Evolutionary conservation across 2,113 vertebrate genomes (phyloP), one percentile per base, ranked within the genome.

Genomic region (Glaucidium brasilianum): DNA sequence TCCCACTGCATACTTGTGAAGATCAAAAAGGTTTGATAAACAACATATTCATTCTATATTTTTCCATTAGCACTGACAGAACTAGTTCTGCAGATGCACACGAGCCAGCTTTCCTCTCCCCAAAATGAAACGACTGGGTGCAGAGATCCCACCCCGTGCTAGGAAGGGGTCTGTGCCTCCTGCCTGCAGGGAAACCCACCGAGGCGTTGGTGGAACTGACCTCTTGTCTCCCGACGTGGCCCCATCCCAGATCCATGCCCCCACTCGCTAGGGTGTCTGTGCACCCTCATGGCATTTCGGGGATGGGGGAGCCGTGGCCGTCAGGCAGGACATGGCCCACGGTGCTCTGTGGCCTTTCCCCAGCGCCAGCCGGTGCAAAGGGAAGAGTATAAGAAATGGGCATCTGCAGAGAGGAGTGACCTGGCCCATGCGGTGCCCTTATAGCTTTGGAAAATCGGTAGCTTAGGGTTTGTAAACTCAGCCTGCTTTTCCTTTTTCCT

Each of bases 231-330:
- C 74, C 80, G 60, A 39, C 12, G 83, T 87, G 94, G 79, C 63
- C 53, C 13, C 2, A 5, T 25, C 8, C 49, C 6, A 29, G 63
- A 45, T n/a, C 15, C 7, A 6, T 26, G 37, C 15, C 29, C 32
- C 20, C 15, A 5, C 15, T 6, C 1, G 1, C 32, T 0, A 5
- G 21, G 22, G 27, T 2, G 16, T 12, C 45, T 3, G 2, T 1
- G 2, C 2, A 6, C 22, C 53, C 52, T 52, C 12, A 8, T 1
- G 6, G 26, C 27, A 9, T 30, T 16, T 5, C 3, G 4, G 39
- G 69, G 22, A 12, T 15, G 39, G 8, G 39, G 39, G 39, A 39
- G 39, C 39, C 39, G 12, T 39, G 39, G 39, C 39, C 39, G 39
- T 39, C 39, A 11, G 39, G 39, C 39, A 39, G 39, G 39, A 39